Evolutionary conservation across 2,113 vertebrate species (phyloP).

Genomic region (Rhipidura dahli): DNA sequence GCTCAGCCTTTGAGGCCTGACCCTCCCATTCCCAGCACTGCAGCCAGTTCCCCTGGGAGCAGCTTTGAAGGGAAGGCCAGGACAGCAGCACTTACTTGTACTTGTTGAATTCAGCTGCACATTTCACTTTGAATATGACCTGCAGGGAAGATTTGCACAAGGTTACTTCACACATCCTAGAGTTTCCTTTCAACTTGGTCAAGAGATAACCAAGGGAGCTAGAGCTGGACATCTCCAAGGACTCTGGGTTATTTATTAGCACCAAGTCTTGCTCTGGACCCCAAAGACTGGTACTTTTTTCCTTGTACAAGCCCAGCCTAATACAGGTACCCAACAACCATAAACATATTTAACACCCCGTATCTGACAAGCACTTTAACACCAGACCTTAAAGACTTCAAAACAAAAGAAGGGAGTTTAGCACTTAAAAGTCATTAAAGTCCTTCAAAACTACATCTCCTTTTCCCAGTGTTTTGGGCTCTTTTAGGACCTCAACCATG

Average conservation of each 20-base stretch:
- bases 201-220: background rate
- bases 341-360: background rate
- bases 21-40: background rate
- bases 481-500: background rate
- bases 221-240: background rate
- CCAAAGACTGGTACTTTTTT: background rate
- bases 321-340: background rate
- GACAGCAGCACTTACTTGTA: slow-evolving; percentile 86
- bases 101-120: slow-evolving; percentile 93
- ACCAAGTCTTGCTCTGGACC: background rate
- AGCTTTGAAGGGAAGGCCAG: background rate
- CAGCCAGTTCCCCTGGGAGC: background rate
- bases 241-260: background rate
- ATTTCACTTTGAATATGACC: slow-evolving; percentile 97
- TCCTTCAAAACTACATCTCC: background rate
- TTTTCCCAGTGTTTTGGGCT: background rate
- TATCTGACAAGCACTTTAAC: background rate
- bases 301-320: background rate
- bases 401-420: background rate
- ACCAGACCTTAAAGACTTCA: background rate
- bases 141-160: slow-evolving; percentile 53
- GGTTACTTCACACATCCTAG: background rate
- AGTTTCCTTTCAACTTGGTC: background rate
- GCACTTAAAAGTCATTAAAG: background rate
- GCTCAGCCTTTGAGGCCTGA: background rate